Base-by-base conservation (phyloP, 2,797 vertebrate genomes). In the Oryzias dopingdopingensis region DNA sequence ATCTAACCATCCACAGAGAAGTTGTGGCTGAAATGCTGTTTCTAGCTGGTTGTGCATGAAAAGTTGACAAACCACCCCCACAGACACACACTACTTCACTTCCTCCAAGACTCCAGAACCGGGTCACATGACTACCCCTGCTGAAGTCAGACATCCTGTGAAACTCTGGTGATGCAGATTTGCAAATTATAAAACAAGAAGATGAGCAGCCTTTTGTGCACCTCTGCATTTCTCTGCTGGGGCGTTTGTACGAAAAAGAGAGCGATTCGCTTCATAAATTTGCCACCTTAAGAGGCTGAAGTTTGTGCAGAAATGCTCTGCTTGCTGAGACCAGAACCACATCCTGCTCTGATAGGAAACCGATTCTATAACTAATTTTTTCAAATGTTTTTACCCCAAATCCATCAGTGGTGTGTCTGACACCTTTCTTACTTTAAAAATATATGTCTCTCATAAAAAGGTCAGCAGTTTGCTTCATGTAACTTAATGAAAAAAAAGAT, bases 91-190 rank as follows among this genome's bases (percentile, higher is more conserved):
- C 76, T 68, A 74, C 72, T 65, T 46, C 42, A 69, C 80, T 87
- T 89, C 84, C 85, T 86, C 74, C 65, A 75, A 88, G 82, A 75
- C 79, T 81, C 65, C 70, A 82, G 58, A 81, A 79, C 62, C 43
- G 56, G 52, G 80, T 88, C 88, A 93, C 73, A 62, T 89, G 86
- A 87, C 59, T 53, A 55, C 42, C 77, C 46, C 77, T 32, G 64
- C 61, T 74, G 60, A 51, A 75, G 76, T 77, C 68, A 70, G 63
- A 86, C 86, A 89, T 92, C 90, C 90, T 91, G 82, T 86, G 55
- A 71, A 77, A 67, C 58, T 78, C 24, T 73, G 69, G 61, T 55
- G 56, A 66, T 63, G 70, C 4, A 10, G 40, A 47, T n/a, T 56
- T 52, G 13, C 6, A 40, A 37, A 43, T 50, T 14, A 16, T 43